Evolutionary conservation across 2,888 invertebrate genomes (phyloP), one percentile per base, ranked within the genome.

Genomic region (Ecdyonurus torrentis): DNA sequence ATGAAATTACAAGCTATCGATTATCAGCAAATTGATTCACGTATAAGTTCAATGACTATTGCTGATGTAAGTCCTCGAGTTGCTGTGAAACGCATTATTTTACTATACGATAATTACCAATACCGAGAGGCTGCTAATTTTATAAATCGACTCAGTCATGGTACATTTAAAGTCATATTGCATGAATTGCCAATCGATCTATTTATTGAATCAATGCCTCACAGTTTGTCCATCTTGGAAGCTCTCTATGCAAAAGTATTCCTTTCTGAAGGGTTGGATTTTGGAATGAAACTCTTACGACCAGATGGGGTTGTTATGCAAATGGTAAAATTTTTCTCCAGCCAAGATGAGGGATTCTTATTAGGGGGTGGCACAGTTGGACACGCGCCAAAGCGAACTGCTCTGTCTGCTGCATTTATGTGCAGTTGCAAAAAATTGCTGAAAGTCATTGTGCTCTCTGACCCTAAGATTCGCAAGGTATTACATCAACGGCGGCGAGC

Each of bases 41-140:
- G 68, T 63, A 69, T 72, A 59, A 69, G 70, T 58, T 72, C 72
- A 55, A 73, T 73, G 73, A 73, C 73, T 58, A 73, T 73, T 25
- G 71, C 72, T 53, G 73, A 73, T 64, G 73, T 78, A 37, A 75
- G 76, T 61, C 78, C 79, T 1, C 70, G 77, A 23, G 75, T 78
- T 65, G 79, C 79, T 25, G 74, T 79, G 37, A 75, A 79, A 64
- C 67, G 77, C 67, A 76, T 94, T 68, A 80, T 93, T 71, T 79
- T 91, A 62, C 77, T 94, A 68, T 87, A 91, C 68, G 94, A 94
- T 73, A 91, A 91, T 7, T 78, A 88, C 25, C 92, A 92, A 76
- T 93, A 89, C 73, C 78, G 90, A n/a, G 94, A 94, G 72, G 93
- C 93, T 3, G 91, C 93, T 0, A 85, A 86, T 58, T 87, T 93